A percentile compares a stretch with the other conserved stretches of the same genome.
These are phyloP conservation scores for Mesocentrotus franciscanus DNA, from an alignment of 53 echinoderm and acorn worm genomes.

Conservation along the genomic window DNA sequence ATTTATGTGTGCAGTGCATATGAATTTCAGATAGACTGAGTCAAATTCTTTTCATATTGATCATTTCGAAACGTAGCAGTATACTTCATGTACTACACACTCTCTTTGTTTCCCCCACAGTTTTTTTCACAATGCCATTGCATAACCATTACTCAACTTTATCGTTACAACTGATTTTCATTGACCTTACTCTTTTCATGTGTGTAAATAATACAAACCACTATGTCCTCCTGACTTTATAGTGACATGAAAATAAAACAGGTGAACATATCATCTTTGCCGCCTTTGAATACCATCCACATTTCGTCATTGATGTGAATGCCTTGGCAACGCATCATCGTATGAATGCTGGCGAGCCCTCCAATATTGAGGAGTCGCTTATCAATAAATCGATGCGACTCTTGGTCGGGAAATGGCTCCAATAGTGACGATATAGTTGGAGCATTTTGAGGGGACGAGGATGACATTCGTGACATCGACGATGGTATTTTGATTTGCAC, in stretches of 20 bases:
- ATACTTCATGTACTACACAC: too few species aligned
- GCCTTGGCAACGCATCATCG: conserved; percentile 8
- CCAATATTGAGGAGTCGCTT: conserved; percentile 23
- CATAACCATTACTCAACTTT: too few species aligned
- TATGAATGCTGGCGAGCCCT: not conserved
- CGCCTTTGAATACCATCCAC: not conserved
- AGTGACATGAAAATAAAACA: not conserved
- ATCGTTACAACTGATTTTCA: not conserved
- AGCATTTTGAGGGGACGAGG: not conserved
- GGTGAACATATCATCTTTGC: not conserved
- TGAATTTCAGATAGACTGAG: too few species aligned
- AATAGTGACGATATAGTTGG: not conserved
- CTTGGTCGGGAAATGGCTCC: conserved; percentile 32
- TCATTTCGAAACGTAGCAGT: too few species aligned
- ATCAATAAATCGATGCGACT: conserved; percentile 36
- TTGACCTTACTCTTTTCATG: not conserved
- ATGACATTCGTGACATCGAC: conserved; percentile 26
- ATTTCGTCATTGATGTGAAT: not conserved
- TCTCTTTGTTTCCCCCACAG: too few species aligned
- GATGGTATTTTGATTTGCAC: conserved; percentile 48
- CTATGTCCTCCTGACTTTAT: not conserved
- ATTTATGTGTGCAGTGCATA: too few species aligned
- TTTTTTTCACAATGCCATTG: too few species aligned
- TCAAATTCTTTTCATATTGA: too few species aligned
- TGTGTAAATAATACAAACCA: not conserved